Percentiles rank a stretch among this genome's conserved stretches.
These are phyloP conservation scores for Ashinkailepas kermadecensis DNA, from an alignment of 2,888 invertebrate species.

Conservation along the genomic window DNA sequence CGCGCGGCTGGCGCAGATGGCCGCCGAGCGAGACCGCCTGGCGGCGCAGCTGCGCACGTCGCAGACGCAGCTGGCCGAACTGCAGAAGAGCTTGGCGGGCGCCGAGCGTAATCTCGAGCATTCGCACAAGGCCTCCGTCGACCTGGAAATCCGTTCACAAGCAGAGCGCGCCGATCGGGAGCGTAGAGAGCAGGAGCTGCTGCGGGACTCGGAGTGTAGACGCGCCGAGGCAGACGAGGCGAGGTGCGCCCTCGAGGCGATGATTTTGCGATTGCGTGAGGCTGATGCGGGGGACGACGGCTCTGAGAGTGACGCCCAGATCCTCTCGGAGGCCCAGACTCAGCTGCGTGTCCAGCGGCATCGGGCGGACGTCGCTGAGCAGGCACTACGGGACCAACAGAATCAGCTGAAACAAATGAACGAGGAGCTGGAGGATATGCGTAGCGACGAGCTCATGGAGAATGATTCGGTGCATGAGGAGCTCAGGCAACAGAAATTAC, in stretches of 20 bases:
- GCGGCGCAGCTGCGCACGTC: slow-evolving; percentile 84
- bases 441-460: too few relatives aligned
- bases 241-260: slow-evolving; percentile 54
- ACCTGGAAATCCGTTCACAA: too few relatives aligned
- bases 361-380: slow-evolving; percentile 69
- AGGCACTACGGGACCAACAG: slow-evolving; percentile 60
- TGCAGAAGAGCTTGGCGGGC: slow-evolving; percentile 67
- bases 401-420: background rate
- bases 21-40: slow-evolving; percentile 75
- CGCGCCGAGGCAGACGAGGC: slow-evolving; percentile 45
- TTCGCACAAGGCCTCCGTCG: too few relatives aligned
- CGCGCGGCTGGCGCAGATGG: slow-evolving; percentile 65
- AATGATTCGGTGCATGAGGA: too few relatives aligned
- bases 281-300: background rate
- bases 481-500: too few relatives aligned
- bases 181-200: background rate
- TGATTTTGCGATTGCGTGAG: slow-evolving; percentile 58
- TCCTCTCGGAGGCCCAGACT: background rate
- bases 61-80: slow-evolving; percentile 84
- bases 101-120: slow-evolving; percentile 62
- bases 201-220: background rate
- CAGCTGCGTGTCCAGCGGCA: slow-evolving; percentile 47
- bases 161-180: background rate
- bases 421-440: too few relatives aligned
- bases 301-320: background rate